Base-by-base conservation (phyloP, 2,888 invertebrate species). In the Agrochola lychnidis region DNA sequence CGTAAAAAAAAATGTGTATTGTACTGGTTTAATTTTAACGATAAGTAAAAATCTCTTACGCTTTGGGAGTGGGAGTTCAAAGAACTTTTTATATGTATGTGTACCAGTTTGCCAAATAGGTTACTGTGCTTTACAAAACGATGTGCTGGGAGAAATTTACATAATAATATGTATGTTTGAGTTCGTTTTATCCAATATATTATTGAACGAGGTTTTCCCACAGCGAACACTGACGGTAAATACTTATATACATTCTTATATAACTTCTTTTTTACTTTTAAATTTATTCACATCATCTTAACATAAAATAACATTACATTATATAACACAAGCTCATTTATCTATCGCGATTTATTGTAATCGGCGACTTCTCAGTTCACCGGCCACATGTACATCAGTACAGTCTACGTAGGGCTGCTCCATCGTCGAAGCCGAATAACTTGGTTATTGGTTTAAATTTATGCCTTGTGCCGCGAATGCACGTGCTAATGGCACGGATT, bases 31-130 rank as follows among this genome's bases (percentile, higher is more conserved):
- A 69, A 57, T 75, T 79, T 87, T 79, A 77, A 48, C 30, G 36
- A 69, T 77, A 62, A 51, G 74, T 68, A 40, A 30, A 69, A 56
- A 75, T 77, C 53, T 81, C 30, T 78, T 70, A 19, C 51, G 48
- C 73, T 73, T 79, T 62, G 53, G 67, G 69, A 14, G 69, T 61
- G 59, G 16, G 67, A 75, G 82, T 70, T 75, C 63, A 78, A 82
- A 62, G 67, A 85, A 82, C 69, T 63, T 63, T 48, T 61, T 62
- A 45, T 59, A 45, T 77, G 30, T 68, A 40, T 61, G 61, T 67
- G 61, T 67, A 7, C 63, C 45, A 62, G 72, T 75, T 75, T 87
- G 86, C 81, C 86, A 87, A 87, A 81, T 87, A 85, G 86, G 86
- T 85, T 85, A 87, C 73, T 59, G 67, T 74, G 73, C 75, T 76